These are phyloP conservation scores for Centroberyx gerrardi DNA, from an alignment of 2,797 vertebrate species.

Conservation along the genomic window DNA sequence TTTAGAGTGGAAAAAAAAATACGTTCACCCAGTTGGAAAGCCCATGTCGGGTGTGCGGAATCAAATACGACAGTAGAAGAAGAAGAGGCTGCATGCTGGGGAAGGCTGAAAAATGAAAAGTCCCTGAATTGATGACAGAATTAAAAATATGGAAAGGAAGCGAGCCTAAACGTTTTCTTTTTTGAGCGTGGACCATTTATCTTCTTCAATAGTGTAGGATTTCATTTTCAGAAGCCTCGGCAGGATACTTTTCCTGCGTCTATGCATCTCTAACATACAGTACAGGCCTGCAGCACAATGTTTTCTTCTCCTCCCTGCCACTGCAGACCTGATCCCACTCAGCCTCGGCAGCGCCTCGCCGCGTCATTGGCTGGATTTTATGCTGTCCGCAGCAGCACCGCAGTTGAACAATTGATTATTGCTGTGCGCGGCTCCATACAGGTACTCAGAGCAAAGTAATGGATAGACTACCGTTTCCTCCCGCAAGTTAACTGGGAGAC, in stretches of 20 bases:
- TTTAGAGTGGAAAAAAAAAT: constrained; percentile 9
- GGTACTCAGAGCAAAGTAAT: constrained; percentile 41
- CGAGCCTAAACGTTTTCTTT: constrained; percentile 50
- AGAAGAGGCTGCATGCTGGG: constrained; percentile 13
- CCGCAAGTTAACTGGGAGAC: constrained; percentile 32
- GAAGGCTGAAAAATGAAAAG: constrained; percentile 7
- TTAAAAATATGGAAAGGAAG: constrained; percentile 54
- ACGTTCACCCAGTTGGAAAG: not conserved
- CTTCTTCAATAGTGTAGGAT: constrained; percentile 35
- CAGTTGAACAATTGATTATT: constrained; percentile 60
- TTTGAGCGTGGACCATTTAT: constrained; percentile 26
- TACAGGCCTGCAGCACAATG: constrained; percentile 33
- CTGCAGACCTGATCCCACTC: constrained; percentile 32
- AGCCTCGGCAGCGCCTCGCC: constrained; percentile 19
- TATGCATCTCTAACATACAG: constrained; percentile 22
- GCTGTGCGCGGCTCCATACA: constrained; percentile 43
- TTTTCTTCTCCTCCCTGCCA: constrained; percentile 16
- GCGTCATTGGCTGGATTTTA: constrained; percentile 43
- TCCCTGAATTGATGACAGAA: constrained; percentile 46
- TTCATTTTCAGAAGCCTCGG: constrained; percentile 57
- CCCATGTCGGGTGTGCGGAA: not conserved
- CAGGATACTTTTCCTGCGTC: constrained; percentile 40
- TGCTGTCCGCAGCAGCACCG: constrained; percentile 54
- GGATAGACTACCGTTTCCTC: constrained; percentile 40
- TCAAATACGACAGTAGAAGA: constrained; percentile 11